Evolutionary conservation across 2,113 vertebrate genomes (phyloP).

Genomic region (Nothobranchius furzeri): DNA sequence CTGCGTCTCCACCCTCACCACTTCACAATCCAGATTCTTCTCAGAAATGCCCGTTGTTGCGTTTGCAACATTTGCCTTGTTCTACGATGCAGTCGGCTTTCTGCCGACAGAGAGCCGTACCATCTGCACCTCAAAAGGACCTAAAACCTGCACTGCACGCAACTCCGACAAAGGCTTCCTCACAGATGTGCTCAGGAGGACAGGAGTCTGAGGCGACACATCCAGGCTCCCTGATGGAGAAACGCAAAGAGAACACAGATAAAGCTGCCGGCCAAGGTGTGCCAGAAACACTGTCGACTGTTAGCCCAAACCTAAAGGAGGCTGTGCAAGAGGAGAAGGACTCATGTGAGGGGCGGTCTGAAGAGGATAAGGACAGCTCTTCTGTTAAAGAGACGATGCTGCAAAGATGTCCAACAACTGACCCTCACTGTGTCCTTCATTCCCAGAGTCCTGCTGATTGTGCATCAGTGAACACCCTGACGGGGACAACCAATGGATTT

Average conservation of each 20-base stretch:
- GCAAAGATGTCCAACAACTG: conserved; percentile 58
- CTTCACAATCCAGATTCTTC: conserved; percentile 7
- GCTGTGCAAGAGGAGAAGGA: conserved; percentile 24
- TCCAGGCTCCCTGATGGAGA: conserved; percentile 20
- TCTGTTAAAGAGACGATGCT: conserved; percentile 37
- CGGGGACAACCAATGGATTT: conserved; percentile 83
- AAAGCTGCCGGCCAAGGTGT: neutral
- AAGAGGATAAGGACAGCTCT: conserved; percentile 40
- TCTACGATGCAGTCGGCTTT: conserved; percentile 39
- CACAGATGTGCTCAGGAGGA: conserved; percentile 44
- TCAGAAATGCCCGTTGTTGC: conserved; percentile 43
- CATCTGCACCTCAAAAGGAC: conserved; percentile 8
- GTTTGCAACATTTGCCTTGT: conserved; percentile 59
- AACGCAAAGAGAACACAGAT: conserved; percentile 14
- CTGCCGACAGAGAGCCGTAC: conserved; percentile 1
- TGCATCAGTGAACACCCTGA: conserved; percentile 73
- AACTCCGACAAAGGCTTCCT: conserved; percentile 15
- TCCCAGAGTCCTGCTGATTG: conserved; percentile 78
- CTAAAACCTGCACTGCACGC: neutral
- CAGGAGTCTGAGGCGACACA: conserved; percentile 18
- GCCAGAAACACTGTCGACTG: conserved; percentile 17
- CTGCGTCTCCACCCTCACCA: conserved; percentile 4
- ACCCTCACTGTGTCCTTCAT: conserved; percentile 70
- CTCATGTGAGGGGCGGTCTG: neutral
- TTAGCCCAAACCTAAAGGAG: conserved; percentile 40